Conservation (phyloP, 2,888 invertebrate genomes). For the Malthinus seriepunctatus region DNA sequence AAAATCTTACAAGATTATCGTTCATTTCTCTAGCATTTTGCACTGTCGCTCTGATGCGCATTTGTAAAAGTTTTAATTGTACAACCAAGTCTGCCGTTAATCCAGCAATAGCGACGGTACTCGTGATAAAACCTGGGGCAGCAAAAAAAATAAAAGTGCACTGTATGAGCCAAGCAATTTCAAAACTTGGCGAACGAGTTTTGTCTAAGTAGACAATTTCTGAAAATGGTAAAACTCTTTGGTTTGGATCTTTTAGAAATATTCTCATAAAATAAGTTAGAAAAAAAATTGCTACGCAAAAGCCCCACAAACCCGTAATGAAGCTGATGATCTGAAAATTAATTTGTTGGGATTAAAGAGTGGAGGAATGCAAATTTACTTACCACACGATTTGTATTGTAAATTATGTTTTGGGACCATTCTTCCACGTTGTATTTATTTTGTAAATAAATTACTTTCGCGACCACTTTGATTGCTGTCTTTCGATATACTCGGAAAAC, state of each 20-base stretch:
- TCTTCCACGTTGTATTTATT: conserved; percentile 1
- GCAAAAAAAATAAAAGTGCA: neutral
- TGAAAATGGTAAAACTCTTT: conserved; percentile 14
- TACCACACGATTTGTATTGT: conserved; percentile 7
- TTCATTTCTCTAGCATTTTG: neutral
- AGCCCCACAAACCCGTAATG: neutral
- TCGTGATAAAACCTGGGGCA: neutral
- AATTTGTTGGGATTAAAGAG: neutral
- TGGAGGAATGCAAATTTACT: neutral
- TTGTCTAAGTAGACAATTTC: conserved; percentile 9
- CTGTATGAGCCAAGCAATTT: conserved; percentile 17
- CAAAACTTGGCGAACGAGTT: conserved; percentile 16
- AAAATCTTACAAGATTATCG: no score
- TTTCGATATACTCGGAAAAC: neutral
- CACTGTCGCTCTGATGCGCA: neutral
- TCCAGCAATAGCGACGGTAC: neutral
- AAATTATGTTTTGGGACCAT: conserved; percentile 3
- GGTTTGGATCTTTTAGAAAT: neutral
- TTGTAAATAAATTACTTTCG: conserved; percentile 7
- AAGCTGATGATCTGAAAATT: neutral
- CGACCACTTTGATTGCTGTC: neutral
- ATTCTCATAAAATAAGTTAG: neutral
- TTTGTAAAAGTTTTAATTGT: neutral
- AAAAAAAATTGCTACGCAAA: neutral
- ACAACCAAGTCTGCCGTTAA: neutral